These are phyloP conservation scores for Eurystomus glaucurus DNA, from an alignment of 2,797 vertebrate genomes.

Conservation along the genomic window DNA sequence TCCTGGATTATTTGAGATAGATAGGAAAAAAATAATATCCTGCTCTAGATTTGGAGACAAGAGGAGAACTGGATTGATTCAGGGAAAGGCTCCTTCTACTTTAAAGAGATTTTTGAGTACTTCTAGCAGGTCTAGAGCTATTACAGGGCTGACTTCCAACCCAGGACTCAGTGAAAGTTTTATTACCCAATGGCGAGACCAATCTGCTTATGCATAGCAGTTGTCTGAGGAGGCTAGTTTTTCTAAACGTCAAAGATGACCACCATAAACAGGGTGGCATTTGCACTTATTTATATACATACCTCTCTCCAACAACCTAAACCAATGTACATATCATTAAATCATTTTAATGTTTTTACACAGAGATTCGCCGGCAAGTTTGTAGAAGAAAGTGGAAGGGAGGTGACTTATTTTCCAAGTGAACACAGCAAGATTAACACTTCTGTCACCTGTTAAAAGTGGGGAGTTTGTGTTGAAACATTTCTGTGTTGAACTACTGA, in stretches of 20 bases:
- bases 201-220: not conserved
- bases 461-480: not conserved
- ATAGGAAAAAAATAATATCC: not conserved
- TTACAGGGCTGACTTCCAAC: not conserved
- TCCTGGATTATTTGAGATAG: not conserved
- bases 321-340: not conserved
- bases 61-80: not conserved
- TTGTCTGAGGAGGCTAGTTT: not conserved
- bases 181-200: not conserved
- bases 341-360: not conserved
- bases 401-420: not conserved
- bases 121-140: not conserved
- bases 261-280: not conserved
- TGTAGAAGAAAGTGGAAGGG: not conserved
- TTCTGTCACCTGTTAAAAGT: not conserved
- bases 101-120: not conserved
- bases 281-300: not conserved
- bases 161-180: not conserved
- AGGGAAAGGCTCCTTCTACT: not conserved
- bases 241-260: not conserved
- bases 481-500: not conserved
- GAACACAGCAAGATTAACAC: not conserved
- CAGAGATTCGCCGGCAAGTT: not conserved
- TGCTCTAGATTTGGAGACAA: not conserved
- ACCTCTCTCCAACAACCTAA: not conserved